phyloP scores from a whole-genome alignment of 1,140 invertebrate genomes.

The Drosophila pectinifera region DNA sequence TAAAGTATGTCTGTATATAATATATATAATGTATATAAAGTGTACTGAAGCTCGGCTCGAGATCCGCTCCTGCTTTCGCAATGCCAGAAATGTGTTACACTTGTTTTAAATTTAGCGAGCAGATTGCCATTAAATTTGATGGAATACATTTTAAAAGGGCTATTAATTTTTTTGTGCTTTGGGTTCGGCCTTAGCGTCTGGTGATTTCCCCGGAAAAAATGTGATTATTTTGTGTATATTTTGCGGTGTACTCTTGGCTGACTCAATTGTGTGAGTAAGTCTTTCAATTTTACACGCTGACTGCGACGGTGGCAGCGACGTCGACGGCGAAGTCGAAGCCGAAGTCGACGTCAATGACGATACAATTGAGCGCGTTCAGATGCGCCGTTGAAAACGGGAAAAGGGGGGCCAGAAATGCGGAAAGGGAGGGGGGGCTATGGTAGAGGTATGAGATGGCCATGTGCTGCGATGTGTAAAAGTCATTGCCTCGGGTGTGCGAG shows the following conservation, averaged over 20 bases:
- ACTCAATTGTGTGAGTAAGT: constrained; percentile 73
- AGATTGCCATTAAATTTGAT: constrained; percentile 10
- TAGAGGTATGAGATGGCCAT: constrained; percentile 60
- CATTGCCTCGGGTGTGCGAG: constrained; percentile 56
- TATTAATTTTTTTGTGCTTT: not conserved
- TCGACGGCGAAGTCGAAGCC: not conserved
- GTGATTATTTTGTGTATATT: constrained; percentile 2
- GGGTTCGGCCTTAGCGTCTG: not conserved
- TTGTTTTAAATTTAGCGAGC: not conserved
- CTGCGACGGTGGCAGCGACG: constrained; percentile 5
- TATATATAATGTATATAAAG: too few relatives aligned
- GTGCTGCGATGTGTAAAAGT: constrained; percentile 81
- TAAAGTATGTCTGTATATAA: too few relatives aligned
- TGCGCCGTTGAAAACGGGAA: constrained; percentile 41
- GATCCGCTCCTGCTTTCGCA: not conserved
- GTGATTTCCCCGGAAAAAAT: constrained; percentile 7
- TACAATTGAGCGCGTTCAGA: constrained; percentile 60
- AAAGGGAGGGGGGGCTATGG: constrained; percentile 7
- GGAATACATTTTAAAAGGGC: constrained; percentile 2
- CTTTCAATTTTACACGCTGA: constrained; percentile 68
- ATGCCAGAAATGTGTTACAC: not conserved
- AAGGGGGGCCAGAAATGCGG: constrained; percentile 1
- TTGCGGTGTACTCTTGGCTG: constrained; percentile 24
- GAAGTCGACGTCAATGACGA: constrained; percentile 38
- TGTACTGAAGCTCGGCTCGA: too few relatives aligned